These are phyloP conservation scores for Myotis myotis DNA, from an alignment of 2,797 vertebrate species.

Conservation along the genomic window DNA sequence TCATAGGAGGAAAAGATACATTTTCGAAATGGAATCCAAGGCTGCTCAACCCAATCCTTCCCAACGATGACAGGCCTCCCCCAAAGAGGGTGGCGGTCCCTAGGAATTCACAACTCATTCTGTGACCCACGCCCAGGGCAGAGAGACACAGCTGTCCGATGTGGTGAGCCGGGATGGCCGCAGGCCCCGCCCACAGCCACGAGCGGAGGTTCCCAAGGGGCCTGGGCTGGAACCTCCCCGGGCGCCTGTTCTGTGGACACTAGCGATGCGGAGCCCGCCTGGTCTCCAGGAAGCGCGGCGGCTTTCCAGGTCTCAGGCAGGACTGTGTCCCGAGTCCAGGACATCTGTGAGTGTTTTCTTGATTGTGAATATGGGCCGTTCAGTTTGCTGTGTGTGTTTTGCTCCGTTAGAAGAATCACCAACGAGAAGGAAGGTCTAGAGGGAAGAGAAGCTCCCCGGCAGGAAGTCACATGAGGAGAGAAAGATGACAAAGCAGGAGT, in stretches of 20 bases:
- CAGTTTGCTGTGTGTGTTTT: constrained; percentile 48
- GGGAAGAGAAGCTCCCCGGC: background rate
- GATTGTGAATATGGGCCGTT: constrained; percentile 71
- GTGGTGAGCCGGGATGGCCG: constrained; percentile 53
- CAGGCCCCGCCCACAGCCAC: background rate
- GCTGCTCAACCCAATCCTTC: background rate
- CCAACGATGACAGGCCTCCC: background rate
- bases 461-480: background rate
- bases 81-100: background rate
- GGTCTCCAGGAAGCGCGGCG: background rate
- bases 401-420: constrained; percentile 13
- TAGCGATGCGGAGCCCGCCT: fast-evolving
- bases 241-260: background rate
- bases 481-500: background rate
- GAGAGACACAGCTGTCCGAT: background rate
- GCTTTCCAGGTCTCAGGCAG: constrained; percentile 45
- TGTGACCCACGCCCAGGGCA: background rate
- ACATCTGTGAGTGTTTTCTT: constrained; percentile 78
- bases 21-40: constrained; percentile 40
- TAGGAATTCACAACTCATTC: background rate
- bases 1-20: background rate
- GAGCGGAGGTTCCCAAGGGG: background rate
- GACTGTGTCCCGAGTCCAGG: constrained; percentile 56
- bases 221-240: background rate
- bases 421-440: constrained; percentile 28